phyloP scores from a whole-genome alignment of 2,113 vertebrate species.

The Cephalopterus ornatus region DNA sequence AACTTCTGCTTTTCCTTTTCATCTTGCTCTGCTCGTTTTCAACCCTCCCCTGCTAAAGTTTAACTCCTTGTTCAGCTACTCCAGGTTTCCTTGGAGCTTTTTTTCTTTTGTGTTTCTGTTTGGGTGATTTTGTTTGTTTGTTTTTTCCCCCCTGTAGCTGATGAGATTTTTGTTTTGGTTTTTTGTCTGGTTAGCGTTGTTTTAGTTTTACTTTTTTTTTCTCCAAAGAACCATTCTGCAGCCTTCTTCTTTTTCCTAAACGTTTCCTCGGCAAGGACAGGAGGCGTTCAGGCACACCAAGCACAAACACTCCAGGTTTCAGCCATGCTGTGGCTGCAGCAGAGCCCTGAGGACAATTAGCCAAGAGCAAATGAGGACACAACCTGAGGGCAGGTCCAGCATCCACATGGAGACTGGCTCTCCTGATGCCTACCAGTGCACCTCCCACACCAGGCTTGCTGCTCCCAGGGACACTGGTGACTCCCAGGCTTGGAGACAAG shows the following conservation, averaged over 20 bases:
- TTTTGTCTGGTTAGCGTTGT: no score
- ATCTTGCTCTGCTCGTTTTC: background rate
- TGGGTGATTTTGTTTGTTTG: background rate
- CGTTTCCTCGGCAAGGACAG: background rate
- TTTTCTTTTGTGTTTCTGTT: background rate
- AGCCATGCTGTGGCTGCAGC: background rate
- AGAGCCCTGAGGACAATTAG: background rate
- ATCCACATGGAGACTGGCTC: rapidly evolving
- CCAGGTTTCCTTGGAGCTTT: background rate
- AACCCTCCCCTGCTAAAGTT: background rate
- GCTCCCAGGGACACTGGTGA: background rate
- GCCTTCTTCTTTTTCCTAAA: background rate
- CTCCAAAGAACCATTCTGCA: background rate
- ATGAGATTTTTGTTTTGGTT: background rate
- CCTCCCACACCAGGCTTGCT: background rate
- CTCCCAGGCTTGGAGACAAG: background rate
- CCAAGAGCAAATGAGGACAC: background rate
- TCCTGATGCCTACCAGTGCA: background rate
- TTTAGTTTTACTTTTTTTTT: background rate
- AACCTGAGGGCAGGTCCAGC: background rate
- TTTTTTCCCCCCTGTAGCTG: background rate
- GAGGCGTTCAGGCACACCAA: background rate
- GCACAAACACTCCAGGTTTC: background rate
- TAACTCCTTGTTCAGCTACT: background rate
- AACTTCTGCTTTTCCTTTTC: background rate